Evolutionary conservation across 1,140 invertebrate species (phyloP).

Genomic region (Bombus superbus): DNA sequence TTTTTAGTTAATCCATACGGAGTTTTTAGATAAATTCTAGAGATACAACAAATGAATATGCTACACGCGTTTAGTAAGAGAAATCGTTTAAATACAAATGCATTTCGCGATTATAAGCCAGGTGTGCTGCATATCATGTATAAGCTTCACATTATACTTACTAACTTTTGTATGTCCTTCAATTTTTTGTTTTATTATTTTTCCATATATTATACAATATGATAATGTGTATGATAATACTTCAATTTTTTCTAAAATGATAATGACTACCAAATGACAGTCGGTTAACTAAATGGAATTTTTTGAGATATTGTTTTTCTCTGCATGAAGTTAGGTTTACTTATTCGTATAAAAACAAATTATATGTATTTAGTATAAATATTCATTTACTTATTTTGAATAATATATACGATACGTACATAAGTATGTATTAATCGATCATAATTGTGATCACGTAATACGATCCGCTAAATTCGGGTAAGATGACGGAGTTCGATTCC

Average conservation of each 20-base stretch:
- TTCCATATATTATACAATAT: too few relatives aligned
- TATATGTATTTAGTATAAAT: too few relatives aligned
- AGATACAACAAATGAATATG: conserved; percentile 48
- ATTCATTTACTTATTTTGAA: too few relatives aligned
- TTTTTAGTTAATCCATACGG: background rate
- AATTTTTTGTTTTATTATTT: background rate
- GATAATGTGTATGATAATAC: too few relatives aligned
- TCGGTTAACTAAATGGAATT: background rate
- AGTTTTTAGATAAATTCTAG: conserved; percentile 37
- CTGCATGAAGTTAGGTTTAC: too few relatives aligned
- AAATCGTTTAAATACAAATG: conserved; percentile 45
- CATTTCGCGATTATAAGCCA: conserved; percentile 46
- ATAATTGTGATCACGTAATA: conserved; percentile 25
- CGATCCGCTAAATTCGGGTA: background rate
- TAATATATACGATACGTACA: too few relatives aligned
- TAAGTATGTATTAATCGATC: background rate
- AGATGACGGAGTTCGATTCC: background rate
- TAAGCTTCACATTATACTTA: conserved; percentile 47
- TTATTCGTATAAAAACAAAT: too few relatives aligned
- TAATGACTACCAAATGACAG: background rate
- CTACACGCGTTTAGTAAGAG: conserved; percentile 52
- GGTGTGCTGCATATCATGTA: background rate
- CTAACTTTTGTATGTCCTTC: background rate
- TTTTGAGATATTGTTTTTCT: too few relatives aligned
- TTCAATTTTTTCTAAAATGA: background rate